These are phyloP conservation scores for Pseudoatta argentina DNA, from an alignment of 1,140 invertebrate species.

Conservation along the genomic window DNA sequence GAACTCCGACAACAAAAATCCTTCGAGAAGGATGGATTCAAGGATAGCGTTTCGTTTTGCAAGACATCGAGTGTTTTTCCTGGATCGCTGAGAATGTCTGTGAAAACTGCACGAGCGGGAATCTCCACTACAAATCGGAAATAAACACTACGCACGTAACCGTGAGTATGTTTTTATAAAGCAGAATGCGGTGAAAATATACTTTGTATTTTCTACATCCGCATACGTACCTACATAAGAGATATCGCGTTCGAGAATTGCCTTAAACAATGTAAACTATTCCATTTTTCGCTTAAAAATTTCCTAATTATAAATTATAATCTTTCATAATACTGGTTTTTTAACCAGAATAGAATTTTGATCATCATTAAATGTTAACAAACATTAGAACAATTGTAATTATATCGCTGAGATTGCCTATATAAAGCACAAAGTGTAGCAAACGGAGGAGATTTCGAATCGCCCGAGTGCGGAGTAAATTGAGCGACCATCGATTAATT, in stretches of 20 bases:
- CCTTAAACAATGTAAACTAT: not conserved
- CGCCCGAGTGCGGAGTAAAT: slow-evolving; percentile 21
- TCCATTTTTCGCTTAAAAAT: not conserved
- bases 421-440: not conserved
- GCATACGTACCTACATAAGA: not conserved
- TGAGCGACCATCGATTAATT: slow-evolving; percentile 26
- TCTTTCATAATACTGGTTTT: not conserved
- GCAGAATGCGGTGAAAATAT: not conserved
- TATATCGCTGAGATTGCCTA: not conserved
- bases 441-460: not conserved
- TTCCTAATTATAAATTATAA: not conserved
- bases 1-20: slow-evolving; percentile 11
- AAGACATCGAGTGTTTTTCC: slow-evolving; percentile 51
- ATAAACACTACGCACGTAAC: slow-evolving; percentile 33
- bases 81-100: slow-evolving; percentile 11
- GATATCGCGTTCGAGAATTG: not conserved
- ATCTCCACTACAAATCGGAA: slow-evolving; percentile 21
- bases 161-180: slow-evolving; percentile 10
- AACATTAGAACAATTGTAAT: not conserved
- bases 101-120: not conserved
- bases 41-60: slow-evolving; percentile 5
- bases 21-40: slow-evolving; percentile 33
- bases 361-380: not conserved
- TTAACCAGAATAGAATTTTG: not conserved
- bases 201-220: not conserved